Base-by-base conservation (phyloP, 2,797 vertebrate species). In the Hippocampus kuda region DNA sequence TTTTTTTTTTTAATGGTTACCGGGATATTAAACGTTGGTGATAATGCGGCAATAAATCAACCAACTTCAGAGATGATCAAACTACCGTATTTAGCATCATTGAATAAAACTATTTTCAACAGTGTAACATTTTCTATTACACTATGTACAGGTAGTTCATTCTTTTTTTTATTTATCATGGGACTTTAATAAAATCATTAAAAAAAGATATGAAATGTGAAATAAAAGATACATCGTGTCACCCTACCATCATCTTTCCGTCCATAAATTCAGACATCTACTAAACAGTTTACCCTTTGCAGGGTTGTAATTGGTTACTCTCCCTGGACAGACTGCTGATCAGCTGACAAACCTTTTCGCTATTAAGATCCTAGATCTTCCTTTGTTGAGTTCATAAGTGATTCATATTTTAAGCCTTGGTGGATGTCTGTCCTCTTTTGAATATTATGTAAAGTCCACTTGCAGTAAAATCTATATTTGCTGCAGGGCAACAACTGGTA, bases 401-500 rank as follows among this genome's bases (percentile, higher is more conserved):
- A n/a, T 22, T 10, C 22, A 24, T 54, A 54, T 54, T 3, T 54
- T 4, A 62, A 38, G 59, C 20, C 60, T 42, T 62, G 20, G 20
- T 22, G 20, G 34, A 61, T 18, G 3, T 62, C 34, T 62, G 34
- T 42, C 18, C 38, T 41, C 20, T 54, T 38, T 49, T 38, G n/a
- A 24, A 44, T 46, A 59, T 57, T 51, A 46, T 38, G 20, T 48
- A 13, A 48, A 65, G 24, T 46, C 63, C 15, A 26, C 13, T 57
- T 24, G 46, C 9, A 63, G 68, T 65, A 26, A 61, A 73, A 24
- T 27, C 67, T 79, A 78, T 75, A 71, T 83, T 81, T 77, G 18
- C 70, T 70, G 48, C 38, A 72, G 61, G 73, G 63, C 67, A 74
- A 82, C 64, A 72, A 51, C 1, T 72, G 69, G 42, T 68, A 46